Conservation (phyloP, 2,113 vertebrate genomes). For the Podarcis muralis region DNA sequence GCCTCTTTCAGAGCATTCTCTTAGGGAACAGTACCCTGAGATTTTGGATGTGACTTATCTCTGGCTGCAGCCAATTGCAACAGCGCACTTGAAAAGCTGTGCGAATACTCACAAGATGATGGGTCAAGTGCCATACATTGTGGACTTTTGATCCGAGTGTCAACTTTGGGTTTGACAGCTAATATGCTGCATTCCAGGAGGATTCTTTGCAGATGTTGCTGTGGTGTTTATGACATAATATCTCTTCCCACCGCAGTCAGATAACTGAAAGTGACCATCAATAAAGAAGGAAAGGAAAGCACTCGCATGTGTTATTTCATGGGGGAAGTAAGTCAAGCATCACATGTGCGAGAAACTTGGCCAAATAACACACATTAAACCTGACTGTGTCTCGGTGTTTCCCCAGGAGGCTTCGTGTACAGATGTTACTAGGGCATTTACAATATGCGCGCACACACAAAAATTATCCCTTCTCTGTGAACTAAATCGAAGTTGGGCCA, state of each 20-base stretch:
- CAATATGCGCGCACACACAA: conserved; percentile 41
- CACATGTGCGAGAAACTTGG: conserved; percentile 67
- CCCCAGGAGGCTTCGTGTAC: conserved; percentile 72
- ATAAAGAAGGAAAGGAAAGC: conserved; percentile 53
- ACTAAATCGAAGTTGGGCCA: conserved; percentile 70
- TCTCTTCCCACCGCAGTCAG: conserved; percentile 62
- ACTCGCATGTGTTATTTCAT: conserved; percentile 72
- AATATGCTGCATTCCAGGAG: conserved; percentile 39
- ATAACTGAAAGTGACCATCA: conserved; percentile 72
- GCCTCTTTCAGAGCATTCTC: conserved; percentile 49
- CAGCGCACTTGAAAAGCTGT: conserved; percentile 12
- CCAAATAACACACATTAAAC: conserved; percentile 75
- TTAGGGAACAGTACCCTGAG: conserved; percentile 56
- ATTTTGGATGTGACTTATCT: conserved; percentile 57
- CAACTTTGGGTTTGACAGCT: conserved; percentile 43
- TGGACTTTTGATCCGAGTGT: conserved; percentile 48
- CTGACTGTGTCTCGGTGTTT: conserved; percentile 51
- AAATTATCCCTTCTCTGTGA: conserved; percentile 64
- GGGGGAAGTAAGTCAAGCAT: conserved; percentile 78
- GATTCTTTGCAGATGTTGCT: conserved; percentile 66
- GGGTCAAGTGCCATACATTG: conserved; percentile 45
- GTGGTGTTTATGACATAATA: conserved; percentile 72
- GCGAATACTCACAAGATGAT: conserved; percentile 30
- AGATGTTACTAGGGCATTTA: conserved; percentile 78
- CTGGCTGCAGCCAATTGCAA: conserved; percentile 29